Percentiles rank a stretch among this genome's conserved stretches.
Conservation (phyloP, 23 tunicate genomes). For the Trididemnum miniatum region DNA sequence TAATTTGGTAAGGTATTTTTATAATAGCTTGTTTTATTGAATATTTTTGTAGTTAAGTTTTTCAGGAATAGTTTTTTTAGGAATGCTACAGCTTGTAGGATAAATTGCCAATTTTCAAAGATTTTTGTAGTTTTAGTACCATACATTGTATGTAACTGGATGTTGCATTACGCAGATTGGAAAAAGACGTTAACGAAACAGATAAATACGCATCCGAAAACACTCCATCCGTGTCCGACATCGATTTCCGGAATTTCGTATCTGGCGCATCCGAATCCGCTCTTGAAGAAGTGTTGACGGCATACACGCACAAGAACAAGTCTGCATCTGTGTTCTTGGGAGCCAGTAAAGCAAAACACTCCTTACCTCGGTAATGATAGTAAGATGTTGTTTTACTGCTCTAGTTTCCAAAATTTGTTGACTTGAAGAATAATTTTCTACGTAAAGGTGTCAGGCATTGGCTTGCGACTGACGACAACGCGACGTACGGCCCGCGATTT, state of each 20-base stretch:
- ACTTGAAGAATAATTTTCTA: no score
- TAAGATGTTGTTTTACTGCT: not conserved
- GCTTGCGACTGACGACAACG: no score
- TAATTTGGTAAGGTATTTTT: no score
- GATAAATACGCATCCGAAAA: not conserved
- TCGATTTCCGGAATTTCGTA: conserved; percentile 77
- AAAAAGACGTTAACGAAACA: not conserved
- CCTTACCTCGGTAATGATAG: not conserved
- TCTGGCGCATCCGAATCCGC: conserved; percentile 67
- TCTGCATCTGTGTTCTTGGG: conserved; percentile 98
- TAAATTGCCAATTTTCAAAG: no score
- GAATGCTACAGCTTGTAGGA: no score
- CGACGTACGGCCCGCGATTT: no score
- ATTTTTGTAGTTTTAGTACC: not conserved
- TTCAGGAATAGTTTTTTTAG: no score
- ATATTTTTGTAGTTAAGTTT: no score
- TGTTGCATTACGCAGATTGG: conserved; percentile 27
- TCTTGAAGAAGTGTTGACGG: conserved; percentile 88
- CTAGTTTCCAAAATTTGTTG: no score
- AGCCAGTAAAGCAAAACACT: conserved; percentile 84
- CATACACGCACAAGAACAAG: conserved; percentile 92
- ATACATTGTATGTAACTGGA: not conserved
- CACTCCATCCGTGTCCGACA: conserved; percentile 22
- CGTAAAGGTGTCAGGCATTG: no score
- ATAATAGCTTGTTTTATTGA: no score